A percentile compares a stretch with the other conserved stretches of the same genome.
phyloP scores from a whole-genome alignment of 1,140 invertebrate species.

The Spodoptera frugiperda region DNA sequence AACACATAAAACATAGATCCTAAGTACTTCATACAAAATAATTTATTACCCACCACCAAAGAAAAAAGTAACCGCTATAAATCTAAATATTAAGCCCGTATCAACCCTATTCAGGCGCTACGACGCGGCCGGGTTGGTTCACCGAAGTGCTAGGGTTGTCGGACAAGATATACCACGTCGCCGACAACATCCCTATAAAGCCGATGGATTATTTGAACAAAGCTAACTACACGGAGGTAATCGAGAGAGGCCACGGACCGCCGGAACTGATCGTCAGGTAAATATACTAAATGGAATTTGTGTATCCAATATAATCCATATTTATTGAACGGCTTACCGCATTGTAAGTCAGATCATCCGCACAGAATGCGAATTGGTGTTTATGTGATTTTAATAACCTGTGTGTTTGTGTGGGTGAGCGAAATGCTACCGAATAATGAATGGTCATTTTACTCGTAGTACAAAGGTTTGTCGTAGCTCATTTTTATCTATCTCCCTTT shows the following conservation, averaged over 20 bases:
- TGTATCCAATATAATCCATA: not conserved
- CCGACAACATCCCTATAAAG: slow-evolving; percentile 88
- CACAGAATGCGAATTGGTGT: not conserved
- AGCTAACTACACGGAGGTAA: slow-evolving; percentile 92
- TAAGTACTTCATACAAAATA: not conserved
- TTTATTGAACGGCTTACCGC: slow-evolving; percentile 9
- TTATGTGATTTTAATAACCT: not conserved
- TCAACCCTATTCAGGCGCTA: slow-evolving; percentile 67
- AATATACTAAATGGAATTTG: not conserved
- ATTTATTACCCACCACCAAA: not conserved
- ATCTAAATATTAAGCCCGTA: not conserved
- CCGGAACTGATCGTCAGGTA: slow-evolving; percentile 83
- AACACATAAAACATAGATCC: not conserved
- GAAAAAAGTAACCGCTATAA: not conserved
- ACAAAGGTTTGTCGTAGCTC: too few relatives aligned
- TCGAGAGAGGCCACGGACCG: slow-evolving; percentile 90
- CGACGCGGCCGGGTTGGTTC: slow-evolving; percentile 86
- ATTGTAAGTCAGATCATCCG: slow-evolving; percentile 19
- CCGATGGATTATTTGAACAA: slow-evolving; percentile 89
- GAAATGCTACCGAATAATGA: not conserved
- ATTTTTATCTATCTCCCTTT: too few relatives aligned
- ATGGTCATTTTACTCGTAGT: not conserved
- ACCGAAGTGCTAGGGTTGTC: slow-evolving; percentile 79
- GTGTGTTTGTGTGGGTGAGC: not conserved
- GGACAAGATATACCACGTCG: slow-evolving; percentile 83